Evolutionary conservation across 2,113 vertebrate genomes (phyloP), one percentile per base, ranked within the genome.

Genomic region (Colistium nudipinnis): DNA sequence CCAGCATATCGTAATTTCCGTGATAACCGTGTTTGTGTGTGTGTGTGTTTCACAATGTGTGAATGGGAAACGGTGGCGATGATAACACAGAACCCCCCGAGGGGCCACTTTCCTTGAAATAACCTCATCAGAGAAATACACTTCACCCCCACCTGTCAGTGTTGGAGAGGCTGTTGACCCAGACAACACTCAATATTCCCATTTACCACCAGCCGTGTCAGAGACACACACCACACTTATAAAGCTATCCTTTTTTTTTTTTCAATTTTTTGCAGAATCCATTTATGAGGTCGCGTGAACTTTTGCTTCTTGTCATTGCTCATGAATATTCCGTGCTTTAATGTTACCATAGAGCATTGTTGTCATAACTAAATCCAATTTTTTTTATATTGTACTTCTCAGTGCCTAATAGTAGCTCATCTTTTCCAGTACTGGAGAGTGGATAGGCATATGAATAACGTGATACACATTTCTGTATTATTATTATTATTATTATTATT

Each of bases 51-150:
- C 28, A 20, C 25, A 38, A 47, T 49, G n/a, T 63, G 35, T 57
- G n/a, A 52, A 51, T 35, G 49, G 35, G 48, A 51, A 60, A 43
- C 51, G 71, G 44, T 64, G 53, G 28, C 6, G 47, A 41, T 45
- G 27, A 62, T 52, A 64, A 56, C 48, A 43, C 49, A 8, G 33
- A 8, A 36, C 24, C 63, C 47, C 28, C 30, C n/a, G n/a, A 49
- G 72, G 73, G 43, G 47, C 70, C 67, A 53, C 64, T 83, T 53
- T 28, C 27, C 53, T 63, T 28, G 41, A 78, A 76, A 79, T 59
- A 82, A 71, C 61, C 59, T 84, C 54, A 81, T 86, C 72, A 83
- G 69, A 76, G 35, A 60, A 69, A n/a, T 12, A 2, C 53, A 56
- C 70, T 6, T 57, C n/a, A 33, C 49, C 38, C 31, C 3, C 62